Conservation (phyloP, 2,113 vertebrate genomes). For the Noturus placidus region DNA sequence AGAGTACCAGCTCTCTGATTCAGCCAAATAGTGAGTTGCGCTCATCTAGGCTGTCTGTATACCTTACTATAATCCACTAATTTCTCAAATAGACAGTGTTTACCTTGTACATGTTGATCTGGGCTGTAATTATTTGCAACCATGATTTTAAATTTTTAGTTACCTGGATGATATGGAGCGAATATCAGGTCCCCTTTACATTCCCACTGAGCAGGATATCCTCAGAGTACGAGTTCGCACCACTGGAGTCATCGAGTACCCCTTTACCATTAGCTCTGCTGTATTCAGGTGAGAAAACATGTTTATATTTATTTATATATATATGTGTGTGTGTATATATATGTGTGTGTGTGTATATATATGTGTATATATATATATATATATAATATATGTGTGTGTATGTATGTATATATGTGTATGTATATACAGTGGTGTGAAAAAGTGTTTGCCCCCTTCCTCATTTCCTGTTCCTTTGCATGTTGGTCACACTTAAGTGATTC, state of each 20-base stretch:
- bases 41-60: neutral
- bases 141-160: constrained; percentile 56
- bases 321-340: too few relatives aligned
- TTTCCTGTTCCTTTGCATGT: too few relatives aligned
- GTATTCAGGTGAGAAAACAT: constrained; percentile 75
- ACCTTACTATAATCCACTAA: neutral
- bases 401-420: too few relatives aligned
- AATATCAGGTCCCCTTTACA: constrained; percentile 68
- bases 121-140: neutral
- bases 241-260: constrained; percentile 81
- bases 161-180: constrained; percentile 80
- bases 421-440: too few relatives aligned
- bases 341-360: too few relatives aligned
- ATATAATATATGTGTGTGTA: too few relatives aligned
- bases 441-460: too few relatives aligned
- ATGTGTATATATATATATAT: too few relatives aligned
- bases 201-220: constrained; percentile 82
- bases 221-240: constrained; percentile 79
- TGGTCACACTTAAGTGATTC: too few relatives aligned
- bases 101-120: constrained; percentile 13
- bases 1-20: constrained; percentile 85
- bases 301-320: too few relatives aligned
- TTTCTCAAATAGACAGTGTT: constrained; percentile 75
- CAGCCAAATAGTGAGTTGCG: constrained; percentile 79
- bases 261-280: constrained; percentile 77